Base-by-base conservation (phyloP, 2,888 invertebrate species). In the Agonopterix heracliana region DNA sequence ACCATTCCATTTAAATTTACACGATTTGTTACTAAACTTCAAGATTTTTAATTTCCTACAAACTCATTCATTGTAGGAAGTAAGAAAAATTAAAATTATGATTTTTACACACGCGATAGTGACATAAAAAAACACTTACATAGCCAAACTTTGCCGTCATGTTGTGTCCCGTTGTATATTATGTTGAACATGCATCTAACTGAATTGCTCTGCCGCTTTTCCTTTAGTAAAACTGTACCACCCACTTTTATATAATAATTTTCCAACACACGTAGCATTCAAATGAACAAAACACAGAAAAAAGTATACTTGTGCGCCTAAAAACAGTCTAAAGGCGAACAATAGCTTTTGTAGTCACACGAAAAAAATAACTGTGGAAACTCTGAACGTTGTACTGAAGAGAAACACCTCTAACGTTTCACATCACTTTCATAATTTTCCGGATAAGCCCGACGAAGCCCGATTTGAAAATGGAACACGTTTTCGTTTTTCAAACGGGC, bases 111-210 rank as follows among this genome's bases (percentile, higher is more conserved):
- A 9, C 14, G 14, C 36, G 38, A 45, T 36, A 17, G 35, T 36
- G 45, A 13, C n/a, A 9, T 26, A 26, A 26, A 26, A 26, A 26
- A 41, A 36, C 59, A 89, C 89, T 82, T 74, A 89, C 89, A 89
- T 89, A 89, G 89, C 89, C 88, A 79, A 88, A 86, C 86, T 88
- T 89, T 89, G 88, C 89, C 89, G 89, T 89, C 89, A 89, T 89
- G 89, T 86, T 89, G 88, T 84, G 86, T 84, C 79, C 83, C 85
- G 87, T 88, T 88, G 84, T 87, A 86, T 81, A 83, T 84, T 84
- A 86, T 86, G 79, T 80, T 74, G 83, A 81, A 84, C 86, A 87
- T 74, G 77, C 88, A 88, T 88, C 88, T 88, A 88, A 87, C 84
- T 81, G 82, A 84, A 81, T 84, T 87, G 67, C 76, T 71, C 86